Percentiles rank a stretch among this genome's conserved stretches.
These are phyloP conservation scores for Encarsia formosa DNA, from an alignment of 2,888 invertebrate species.

Conservation along the genomic window DNA sequence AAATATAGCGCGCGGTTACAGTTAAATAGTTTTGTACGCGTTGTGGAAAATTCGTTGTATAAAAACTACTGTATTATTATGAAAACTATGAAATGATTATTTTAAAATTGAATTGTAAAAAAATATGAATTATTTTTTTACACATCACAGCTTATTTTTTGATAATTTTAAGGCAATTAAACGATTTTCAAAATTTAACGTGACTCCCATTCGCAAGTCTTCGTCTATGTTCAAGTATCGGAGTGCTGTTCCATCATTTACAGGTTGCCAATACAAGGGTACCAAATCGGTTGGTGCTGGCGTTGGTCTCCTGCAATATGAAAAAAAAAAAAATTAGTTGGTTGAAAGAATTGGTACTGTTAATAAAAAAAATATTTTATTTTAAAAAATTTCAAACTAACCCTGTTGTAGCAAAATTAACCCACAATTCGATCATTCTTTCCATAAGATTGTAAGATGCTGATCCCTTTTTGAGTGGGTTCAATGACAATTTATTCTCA, in stretches of 20 bases:
- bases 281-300: conserved; percentile 31
- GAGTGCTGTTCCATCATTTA: conserved; percentile 26
- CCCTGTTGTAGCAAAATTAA: neutral
- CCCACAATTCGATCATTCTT: neutral
- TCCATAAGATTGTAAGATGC: neutral
- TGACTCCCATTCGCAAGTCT: conserved; percentile 32
- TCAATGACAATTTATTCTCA: neutral
- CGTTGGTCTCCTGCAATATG: conserved; percentile 40
- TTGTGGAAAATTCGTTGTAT: too few species aligned
- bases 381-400: too few species aligned
- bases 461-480: neutral
- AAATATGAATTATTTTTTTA: neutral
- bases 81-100: too few species aligned
- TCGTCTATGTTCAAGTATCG: conserved; percentile 36
- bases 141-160: neutral
- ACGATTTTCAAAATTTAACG: conserved; percentile 4
- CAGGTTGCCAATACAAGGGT: conserved; percentile 37
- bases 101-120: too few species aligned
- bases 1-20: too few species aligned
- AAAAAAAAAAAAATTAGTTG: neutral
- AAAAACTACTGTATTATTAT: too few species aligned
- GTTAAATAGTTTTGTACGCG: too few species aligned
- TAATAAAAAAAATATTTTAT: too few species aligned
- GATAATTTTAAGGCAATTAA: neutral
- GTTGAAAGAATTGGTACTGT: too few species aligned